phyloP scores from a whole-genome alignment of 2,888 invertebrate species.

The Barypeithes pellucidus region DNA sequence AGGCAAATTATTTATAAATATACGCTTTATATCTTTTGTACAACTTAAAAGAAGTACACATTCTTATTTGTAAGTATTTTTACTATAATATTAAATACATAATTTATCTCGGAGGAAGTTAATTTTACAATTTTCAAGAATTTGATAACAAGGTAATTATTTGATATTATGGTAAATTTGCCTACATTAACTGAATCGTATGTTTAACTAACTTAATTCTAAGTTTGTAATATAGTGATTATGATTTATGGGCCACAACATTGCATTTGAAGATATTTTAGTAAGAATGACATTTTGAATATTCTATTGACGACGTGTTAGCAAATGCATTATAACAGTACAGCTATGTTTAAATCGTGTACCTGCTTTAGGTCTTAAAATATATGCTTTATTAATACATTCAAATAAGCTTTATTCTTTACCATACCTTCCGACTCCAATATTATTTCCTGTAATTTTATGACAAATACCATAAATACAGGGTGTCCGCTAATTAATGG shows the following conservation, averaged over 20 bases:
- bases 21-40: slow-evolving; percentile 61
- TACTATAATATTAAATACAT: not conserved
- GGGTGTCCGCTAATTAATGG: too few relatives aligned
- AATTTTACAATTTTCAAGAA: not conserved
- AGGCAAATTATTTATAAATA: slow-evolving; percentile 54
- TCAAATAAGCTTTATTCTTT: not conserved
- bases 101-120: not conserved
- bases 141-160: not conserved
- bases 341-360: slow-evolving; percentile 66
- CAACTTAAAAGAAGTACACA: slow-evolving; percentile 32
- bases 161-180: not conserved
- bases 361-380: slow-evolving; percentile 68
- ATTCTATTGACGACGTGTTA: slow-evolving; percentile 58
- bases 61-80: slow-evolving; percentile 19
- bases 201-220: slow-evolving; percentile 57
- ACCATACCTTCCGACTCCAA: too few relatives aligned
- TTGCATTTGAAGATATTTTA: slow-evolving; percentile 62
- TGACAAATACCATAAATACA: too few relatives aligned
- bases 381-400: slow-evolving; percentile 66
- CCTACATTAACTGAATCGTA: slow-evolving; percentile 48
- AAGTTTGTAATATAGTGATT: slow-evolving; percentile 59
- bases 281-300: slow-evolving; percentile 54
- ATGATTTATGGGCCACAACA: slow-evolving; percentile 60
- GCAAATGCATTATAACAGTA: slow-evolving; percentile 61
- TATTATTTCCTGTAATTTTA: too few relatives aligned